Percentiles rank a stretch among this genome's conserved stretches.
Conservation (phyloP, 2,797 vertebrate species). For the Lepilemur septentrionalis region DNA sequence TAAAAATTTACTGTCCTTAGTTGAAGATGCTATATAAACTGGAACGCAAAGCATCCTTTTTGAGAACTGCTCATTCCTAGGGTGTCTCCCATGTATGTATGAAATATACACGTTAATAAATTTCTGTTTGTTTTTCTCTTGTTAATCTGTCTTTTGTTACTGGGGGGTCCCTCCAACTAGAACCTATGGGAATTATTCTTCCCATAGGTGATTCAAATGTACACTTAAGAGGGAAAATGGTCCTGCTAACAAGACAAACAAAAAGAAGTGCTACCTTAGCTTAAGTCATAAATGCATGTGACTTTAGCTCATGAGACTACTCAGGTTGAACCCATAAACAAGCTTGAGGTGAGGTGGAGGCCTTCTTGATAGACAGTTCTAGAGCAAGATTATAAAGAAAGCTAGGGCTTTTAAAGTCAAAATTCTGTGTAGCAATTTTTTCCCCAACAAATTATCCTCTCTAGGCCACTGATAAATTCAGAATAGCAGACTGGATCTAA, state of each 20-base stretch:
- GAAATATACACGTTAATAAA: background rate
- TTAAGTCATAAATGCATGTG: background rate
- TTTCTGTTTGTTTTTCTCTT: background rate
- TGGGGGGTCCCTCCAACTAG: background rate
- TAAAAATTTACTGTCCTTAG: background rate
- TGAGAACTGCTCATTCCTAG: background rate
- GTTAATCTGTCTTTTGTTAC: background rate
- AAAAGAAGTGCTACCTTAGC: background rate
- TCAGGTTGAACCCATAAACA: background rate
- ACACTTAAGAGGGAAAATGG: background rate
- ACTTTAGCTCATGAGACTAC: background rate
- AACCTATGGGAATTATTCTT: background rate
- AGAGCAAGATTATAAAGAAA: background rate
- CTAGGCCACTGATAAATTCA: background rate
- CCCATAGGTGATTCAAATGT: background rate
- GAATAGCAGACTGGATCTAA: background rate
- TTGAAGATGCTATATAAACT: background rate
- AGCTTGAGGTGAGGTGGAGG: background rate
- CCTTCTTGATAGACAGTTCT: background rate
- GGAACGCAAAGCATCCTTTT: background rate
- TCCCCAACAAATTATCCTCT: background rate
- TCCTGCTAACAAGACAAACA: background rate
- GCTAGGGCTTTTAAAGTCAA: background rate
- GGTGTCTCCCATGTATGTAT: background rate
- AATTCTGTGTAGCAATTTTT: background rate